Percentiles rank a stretch among this genome's conserved stretches.
phyloP scores from a whole-genome alignment of 2,113 vertebrate species.

The Entosphenus tridentatus region DNA sequence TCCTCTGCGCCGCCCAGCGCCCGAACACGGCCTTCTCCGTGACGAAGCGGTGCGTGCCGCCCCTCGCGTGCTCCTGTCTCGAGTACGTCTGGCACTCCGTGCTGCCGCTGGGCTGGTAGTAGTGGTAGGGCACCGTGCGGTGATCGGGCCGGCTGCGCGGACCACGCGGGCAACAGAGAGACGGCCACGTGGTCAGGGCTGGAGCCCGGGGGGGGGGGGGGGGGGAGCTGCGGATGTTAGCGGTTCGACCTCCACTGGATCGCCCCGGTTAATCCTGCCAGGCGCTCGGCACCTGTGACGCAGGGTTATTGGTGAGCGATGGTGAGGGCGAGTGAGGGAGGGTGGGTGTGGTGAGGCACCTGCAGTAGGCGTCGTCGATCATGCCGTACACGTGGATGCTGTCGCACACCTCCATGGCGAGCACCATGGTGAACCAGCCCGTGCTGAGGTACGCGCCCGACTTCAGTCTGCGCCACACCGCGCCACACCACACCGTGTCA shows the following conservation, averaged over 20 bases:
- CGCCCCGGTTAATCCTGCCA: too few relatives aligned
- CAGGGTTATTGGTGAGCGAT: too few relatives aligned
- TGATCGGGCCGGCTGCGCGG: conserved; percentile 20
- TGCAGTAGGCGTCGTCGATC: conserved; percentile 98
- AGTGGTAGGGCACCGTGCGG: conserved; percentile 58
- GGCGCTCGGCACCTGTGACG: too few relatives aligned
- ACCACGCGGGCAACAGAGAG: too few relatives aligned
- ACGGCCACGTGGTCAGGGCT: too few relatives aligned
- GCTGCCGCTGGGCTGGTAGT: conserved; percentile 45
- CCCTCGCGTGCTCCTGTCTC: conserved; percentile 33
- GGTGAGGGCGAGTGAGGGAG: too few relatives aligned
- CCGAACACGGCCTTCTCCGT: conserved; percentile 74
- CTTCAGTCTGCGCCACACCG: conserved; percentile 31
- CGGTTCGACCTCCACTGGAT: too few relatives aligned
- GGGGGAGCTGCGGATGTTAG: too few relatives aligned
- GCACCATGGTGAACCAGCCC: conserved; percentile 92
- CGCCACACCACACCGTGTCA: too few relatives aligned
- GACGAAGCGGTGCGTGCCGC: conserved; percentile 68
- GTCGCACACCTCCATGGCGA: conserved; percentile 94
- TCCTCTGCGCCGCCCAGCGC: conserved; percentile 44
- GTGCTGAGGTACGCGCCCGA: conserved; percentile 94
- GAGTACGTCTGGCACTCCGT: conserved; percentile 66
- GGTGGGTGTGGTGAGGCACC: conserved; percentile 19
- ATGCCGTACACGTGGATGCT: conserved; percentile 88
- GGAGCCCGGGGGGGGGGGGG: too few relatives aligned